Evolutionary conservation across 2,113 vertebrate species (phyloP), one percentile per base, ranked within the genome.

Genomic region (Otolemur garnettii): DNA sequence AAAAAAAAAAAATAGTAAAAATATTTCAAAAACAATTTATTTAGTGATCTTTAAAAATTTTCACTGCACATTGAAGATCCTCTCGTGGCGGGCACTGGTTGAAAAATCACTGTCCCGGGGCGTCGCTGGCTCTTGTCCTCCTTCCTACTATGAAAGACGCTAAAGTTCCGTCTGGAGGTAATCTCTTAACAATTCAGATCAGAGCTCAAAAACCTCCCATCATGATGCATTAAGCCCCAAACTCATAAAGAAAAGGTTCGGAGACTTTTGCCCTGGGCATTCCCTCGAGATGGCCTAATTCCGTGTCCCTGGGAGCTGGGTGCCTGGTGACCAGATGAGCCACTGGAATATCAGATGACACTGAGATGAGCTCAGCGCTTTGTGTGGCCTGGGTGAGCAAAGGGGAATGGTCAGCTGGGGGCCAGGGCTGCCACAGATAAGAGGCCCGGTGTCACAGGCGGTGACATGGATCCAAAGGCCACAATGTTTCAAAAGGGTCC

Each of bases 161-260:
- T 2, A 0, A 91, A 66, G 69, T 96, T 96, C 50, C 19, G 74
- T 72, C 97, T 96, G 97, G 87, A 87, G 97, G 84, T 3, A 7
- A 92, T 93, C 94, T 92, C 85, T 97, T 96, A 59, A 94, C 97
- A 97, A 91, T 92, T 94, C 91, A 95, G 90, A 85, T 55, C 95
- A 69, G 95, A 94, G 94, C 71, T 87, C 94, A 84, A 35, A 93
- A 93, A 94, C 94, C 7, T 74, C 94, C 81, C 86, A 45, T 93
- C 93, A 35, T 22, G 45, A 57, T 45, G 91, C 90, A 92, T 94
- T 97, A 97, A 95, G 62, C 92, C 74, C 4, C 10, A 17, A 97
- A 90, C 93, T 94, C 96, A 62, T 0, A 13, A 74, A 94, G 81
- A 93, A 98, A 96, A 1, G 87, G 66, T 75, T 59, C 2, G 9